These are phyloP conservation scores for Noturus placidus DNA, from an alignment of 2,113 vertebrate species.

Conservation along the genomic window DNA sequence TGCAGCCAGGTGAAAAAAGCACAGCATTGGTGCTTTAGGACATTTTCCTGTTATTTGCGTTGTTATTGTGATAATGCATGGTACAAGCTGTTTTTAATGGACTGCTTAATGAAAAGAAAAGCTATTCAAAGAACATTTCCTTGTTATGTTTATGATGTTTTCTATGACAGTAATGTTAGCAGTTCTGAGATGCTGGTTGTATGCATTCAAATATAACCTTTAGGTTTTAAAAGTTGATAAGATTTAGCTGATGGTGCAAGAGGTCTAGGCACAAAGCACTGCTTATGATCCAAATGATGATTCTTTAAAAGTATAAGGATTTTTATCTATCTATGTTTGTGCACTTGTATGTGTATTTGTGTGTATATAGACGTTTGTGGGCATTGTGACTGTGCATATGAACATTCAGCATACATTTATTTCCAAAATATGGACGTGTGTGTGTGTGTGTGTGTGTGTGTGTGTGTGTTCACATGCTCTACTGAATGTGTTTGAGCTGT, in stretches of 20 bases:
- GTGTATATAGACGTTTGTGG: neutral
- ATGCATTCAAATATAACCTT: neutral
- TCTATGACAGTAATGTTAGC: neutral
- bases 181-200: neutral
- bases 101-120: neutral
- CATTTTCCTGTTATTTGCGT: neutral
- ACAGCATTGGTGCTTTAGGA: neutral
- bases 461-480: neutral
- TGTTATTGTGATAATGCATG: neutral
- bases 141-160: neutral
- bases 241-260: neutral
- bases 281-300: conserved; percentile 12
- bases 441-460: conserved; percentile 5
- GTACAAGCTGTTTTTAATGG: neutral
- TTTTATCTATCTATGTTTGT: neutral
- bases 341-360: neutral
- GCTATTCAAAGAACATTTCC: conserved; percentile 1
- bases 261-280: neutral
- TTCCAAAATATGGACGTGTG: neutral
- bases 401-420: neutral
- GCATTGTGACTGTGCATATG: neutral
- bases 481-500: conserved; percentile 31
- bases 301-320: neutral
- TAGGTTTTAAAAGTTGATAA: neutral
- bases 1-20: neutral